Evolutionary conservation across 2,888 invertebrate genomes (phyloP).

Genomic region (Phortica magna): DNA sequence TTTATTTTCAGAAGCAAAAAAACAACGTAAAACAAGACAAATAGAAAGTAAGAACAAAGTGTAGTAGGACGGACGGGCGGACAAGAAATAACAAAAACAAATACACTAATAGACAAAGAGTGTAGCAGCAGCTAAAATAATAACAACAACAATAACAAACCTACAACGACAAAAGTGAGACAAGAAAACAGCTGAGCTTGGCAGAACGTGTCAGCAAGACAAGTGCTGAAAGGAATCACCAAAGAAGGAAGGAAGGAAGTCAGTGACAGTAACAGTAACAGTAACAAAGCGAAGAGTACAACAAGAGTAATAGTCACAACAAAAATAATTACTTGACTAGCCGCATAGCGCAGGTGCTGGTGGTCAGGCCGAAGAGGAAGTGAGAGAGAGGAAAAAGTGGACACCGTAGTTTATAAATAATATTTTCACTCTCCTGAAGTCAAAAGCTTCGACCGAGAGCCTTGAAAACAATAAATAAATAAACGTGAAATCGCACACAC

Average conservation of each 20-base stretch:
- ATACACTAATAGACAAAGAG: constrained; percentile 51
- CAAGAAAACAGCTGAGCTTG: constrained; percentile 34
- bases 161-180: constrained; percentile 18
- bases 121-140: not conserved
- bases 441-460: constrained; percentile 50
- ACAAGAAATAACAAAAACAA: constrained; percentile 37
- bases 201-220: constrained; percentile 7
- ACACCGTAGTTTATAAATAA: constrained; percentile 21
- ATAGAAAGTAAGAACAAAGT: not conserved
- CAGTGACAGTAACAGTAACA: no score
- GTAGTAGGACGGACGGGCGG: constrained; percentile 23
- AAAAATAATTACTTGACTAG: no score
- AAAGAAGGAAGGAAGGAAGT: no score
- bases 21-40: not conserved
- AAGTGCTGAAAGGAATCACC: no score
- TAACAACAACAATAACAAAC: constrained; percentile 34
- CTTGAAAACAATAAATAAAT: constrained; percentile 44
- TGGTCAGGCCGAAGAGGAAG: not conserved
- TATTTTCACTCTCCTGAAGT: constrained; percentile 58
- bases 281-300: not conserved
- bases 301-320: not conserved
- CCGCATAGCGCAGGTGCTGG: constrained; percentile 29
- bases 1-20: constrained; percentile 55
- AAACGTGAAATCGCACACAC: not conserved
- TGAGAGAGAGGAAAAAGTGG: not conserved